Conservation (phyloP, 1,140 invertebrate species). For the Ceratosolen solmsi region DNA sequence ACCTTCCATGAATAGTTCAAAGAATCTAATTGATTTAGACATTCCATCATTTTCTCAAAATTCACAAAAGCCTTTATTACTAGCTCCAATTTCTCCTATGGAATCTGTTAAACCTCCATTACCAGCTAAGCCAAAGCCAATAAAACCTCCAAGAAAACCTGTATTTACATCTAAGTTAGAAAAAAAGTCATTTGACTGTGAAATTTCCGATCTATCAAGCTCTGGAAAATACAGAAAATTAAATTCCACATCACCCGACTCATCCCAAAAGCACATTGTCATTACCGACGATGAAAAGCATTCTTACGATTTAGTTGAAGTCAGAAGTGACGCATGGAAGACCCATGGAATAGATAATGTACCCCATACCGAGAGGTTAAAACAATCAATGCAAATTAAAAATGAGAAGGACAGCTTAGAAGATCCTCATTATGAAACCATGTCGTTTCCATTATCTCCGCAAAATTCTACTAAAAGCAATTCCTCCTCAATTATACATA, state of each 20-base stretch:
- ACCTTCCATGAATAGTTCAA: conserved; percentile 77
- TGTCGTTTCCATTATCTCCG: conserved; percentile 55
- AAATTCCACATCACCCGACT: conserved; percentile 60
- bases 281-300: conserved; percentile 62
- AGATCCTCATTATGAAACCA: conserved; percentile 65
- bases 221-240: conserved; percentile 61
- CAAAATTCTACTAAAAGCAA: conserved; percentile 59
- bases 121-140: conserved; percentile 76
- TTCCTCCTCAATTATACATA: conserved; percentile 62
- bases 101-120: conserved; percentile 61
- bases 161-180: conserved; percentile 67
- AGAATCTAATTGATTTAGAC: conserved; percentile 72
- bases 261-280: conserved; percentile 64
- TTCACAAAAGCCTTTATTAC: conserved; percentile 64
- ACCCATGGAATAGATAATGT: conserved; percentile 83
- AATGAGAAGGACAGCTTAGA: conserved; percentile 56
- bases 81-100: conserved; percentile 41
- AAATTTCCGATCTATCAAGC: conserved; percentile 55
- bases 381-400: conserved; percentile 47
- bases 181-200: conserved; percentile 64
- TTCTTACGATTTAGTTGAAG: conserved; percentile 81
- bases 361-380: conserved; percentile 76
- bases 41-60: conserved; percentile 64
- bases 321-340: conserved; percentile 83
- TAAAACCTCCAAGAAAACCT: conserved; percentile 79